These are phyloP conservation scores for Oplegnathus fasciatus DNA, from an alignment of 2,113 vertebrate species.

Conservation along the genomic window DNA sequence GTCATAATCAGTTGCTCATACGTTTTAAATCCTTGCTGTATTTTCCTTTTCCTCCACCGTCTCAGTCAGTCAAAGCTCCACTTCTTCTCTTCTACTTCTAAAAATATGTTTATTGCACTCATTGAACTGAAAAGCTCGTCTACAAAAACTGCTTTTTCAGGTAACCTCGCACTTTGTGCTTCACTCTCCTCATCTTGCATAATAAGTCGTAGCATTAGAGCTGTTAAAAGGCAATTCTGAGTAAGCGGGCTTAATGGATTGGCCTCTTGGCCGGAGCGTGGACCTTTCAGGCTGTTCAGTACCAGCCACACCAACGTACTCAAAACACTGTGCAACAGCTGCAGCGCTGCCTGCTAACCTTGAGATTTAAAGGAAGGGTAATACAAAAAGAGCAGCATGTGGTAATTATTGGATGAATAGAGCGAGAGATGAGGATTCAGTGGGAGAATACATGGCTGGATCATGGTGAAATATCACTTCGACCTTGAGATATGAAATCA, in stretches of 20 bases:
- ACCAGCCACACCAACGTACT: background rate
- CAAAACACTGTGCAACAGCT: background rate
- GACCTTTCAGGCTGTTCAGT: background rate
- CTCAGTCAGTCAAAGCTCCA: background rate
- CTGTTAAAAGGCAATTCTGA: slow-evolving; percentile 42
- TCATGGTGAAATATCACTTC: slow-evolving; percentile 28
- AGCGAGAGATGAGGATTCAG: slow-evolving; percentile 21
- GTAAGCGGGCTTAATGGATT: slow-evolving; percentile 4
- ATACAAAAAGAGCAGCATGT: slow-evolving; percentile 31
- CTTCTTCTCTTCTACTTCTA: background rate
- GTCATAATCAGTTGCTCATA: background rate
- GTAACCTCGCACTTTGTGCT: slow-evolving; percentile 22
- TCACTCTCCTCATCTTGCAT: slow-evolving; percentile 27
- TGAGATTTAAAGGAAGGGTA: slow-evolving; percentile 12
- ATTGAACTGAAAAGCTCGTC: background rate
- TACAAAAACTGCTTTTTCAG: slow-evolving; percentile 10
- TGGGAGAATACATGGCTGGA: slow-evolving; percentile 22
- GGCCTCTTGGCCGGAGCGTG: slow-evolving; percentile 15
- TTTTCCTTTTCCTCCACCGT: background rate
- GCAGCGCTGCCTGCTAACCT: slow-evolving; percentile 14
- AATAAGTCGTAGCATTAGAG: slow-evolving; percentile 20
- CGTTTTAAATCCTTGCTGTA: background rate
- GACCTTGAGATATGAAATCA: slow-evolving; percentile 45
- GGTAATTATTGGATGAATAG: slow-evolving; percentile 32
- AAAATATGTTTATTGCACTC: slow-evolving; percentile 3